These are phyloP conservation scores for Aphodius granarius DNA, from an alignment of 2,888 invertebrate genomes.

Conservation along the genomic window DNA sequence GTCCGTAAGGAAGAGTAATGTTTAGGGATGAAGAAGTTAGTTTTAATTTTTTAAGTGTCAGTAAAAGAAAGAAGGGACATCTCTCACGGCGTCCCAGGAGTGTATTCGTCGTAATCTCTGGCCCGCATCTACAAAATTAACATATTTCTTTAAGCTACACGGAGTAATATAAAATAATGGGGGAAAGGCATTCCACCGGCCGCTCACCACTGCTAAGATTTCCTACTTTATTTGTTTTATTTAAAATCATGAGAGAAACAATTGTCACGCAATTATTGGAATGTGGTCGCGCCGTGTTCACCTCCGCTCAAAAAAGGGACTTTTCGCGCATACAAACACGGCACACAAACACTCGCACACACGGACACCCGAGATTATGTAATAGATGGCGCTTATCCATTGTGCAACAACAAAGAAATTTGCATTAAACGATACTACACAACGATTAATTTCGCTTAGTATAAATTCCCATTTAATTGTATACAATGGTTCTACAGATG, in stretches of 20 bases:
- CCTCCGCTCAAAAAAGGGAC: not conserved
- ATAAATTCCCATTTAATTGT: constrained; percentile 11
- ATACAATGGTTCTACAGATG: constrained; percentile 7
- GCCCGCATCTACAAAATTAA: constrained; percentile 7
- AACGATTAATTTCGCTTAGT: constrained; percentile 12
- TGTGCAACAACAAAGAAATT: constrained; percentile 22
- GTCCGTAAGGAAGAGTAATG: not conserved
- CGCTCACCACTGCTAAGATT: not conserved
- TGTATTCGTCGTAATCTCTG: constrained; percentile 3
- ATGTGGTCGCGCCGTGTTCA: not conserved
- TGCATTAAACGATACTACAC: constrained; percentile 18
- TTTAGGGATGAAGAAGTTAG: constrained; percentile 4
- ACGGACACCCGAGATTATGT: constrained; percentile 2
- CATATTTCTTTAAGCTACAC: constrained; percentile 6
- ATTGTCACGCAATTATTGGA: constrained; percentile 13
- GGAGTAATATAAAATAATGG: constrained; percentile 9
- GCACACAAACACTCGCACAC: not conserved
- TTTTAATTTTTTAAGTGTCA: constrained; percentile 10
- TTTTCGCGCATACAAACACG: not conserved
- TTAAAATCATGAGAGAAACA: not conserved
- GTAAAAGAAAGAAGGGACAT: constrained; percentile 6
- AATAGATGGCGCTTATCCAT: constrained; percentile 15
- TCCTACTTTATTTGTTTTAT: not conserved
- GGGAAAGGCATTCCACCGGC: constrained; percentile 3
- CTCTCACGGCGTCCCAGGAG: not conserved